Evolutionary conservation across 1,140 invertebrate genomes (phyloP).

Genomic region (Leptopilina boulardi): DNA sequence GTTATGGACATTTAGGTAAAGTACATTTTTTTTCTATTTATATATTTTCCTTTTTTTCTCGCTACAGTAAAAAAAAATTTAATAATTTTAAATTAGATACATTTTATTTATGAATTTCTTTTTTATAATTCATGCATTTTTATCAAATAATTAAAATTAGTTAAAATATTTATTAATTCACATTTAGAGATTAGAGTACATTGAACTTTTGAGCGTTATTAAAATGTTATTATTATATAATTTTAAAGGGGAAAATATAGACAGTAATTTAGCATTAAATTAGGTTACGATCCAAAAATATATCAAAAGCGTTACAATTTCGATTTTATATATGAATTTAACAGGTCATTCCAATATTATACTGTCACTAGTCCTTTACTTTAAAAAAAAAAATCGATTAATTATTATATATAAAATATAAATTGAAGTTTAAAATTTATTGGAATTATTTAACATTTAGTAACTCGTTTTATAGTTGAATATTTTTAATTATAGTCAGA

Average conservation of each 20-base stretch:
- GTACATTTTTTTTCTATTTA: conserved; percentile 36
- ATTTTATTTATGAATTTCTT: too few species aligned
- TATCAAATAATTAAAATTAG: too few species aligned
- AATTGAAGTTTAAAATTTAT: not conserved
- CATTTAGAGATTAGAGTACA: too few species aligned
- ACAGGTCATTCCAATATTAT: conserved; percentile 26
- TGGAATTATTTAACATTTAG: too few species aligned
- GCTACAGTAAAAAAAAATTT: too few species aligned
- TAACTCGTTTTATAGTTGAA: too few species aligned
- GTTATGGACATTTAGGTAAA: conserved; percentile 94
- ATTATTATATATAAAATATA: not conserved
- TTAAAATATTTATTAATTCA: too few species aligned
- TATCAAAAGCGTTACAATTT: not conserved
- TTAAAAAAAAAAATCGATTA: not conserved
- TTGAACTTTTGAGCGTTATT: too few species aligned
- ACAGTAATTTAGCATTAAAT: not conserved
- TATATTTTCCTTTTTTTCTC: not conserved
- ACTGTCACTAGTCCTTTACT: too few species aligned
- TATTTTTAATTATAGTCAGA: too few species aligned
- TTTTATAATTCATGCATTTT: too few species aligned
- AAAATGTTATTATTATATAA: not conserved
- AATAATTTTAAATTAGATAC: too few species aligned
- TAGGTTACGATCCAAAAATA: not conserved
- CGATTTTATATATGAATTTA: not conserved
- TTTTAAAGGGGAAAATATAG: not conserved